Base-by-base conservation (phyloP, 2,888 invertebrate genomes). In the Platycheirus rosarum region DNA sequence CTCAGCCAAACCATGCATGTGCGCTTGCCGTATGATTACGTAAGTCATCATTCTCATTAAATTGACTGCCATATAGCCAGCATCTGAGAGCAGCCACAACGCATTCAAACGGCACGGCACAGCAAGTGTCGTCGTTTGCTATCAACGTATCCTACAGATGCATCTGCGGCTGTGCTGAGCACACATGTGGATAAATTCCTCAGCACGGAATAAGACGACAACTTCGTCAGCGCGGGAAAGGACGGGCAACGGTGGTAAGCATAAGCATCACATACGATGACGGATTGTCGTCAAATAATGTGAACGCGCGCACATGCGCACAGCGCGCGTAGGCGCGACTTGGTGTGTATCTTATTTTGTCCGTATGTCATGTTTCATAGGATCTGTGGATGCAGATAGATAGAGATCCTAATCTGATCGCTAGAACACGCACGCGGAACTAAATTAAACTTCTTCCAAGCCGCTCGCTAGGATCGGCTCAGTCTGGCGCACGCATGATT, bases 1-100 rank as follows among this genome's bases (percentile, higher is more conserved):
- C 26, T 37, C 18, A 42, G 16, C 29, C 46, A 8, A n/a, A 8
- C 4, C 13, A 23, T 14, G 11, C 40, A 11, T 40, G 57, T 13
- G n/a, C n/a, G 20, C 35, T 35, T 35, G 53, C 42, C 42, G 16
- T 65, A 55, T 29, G 68, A 55, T 82, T 82, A 68, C 82, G 77
- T 82, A 82, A 82, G 82, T 73, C 82, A 82, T 77, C 77, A 73
- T 82, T 82, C 82, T 82, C 82, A 82, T 82, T 82, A 82, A 73
- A 69, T 63, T 53, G 73, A 71, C 76, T 80, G 70, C 68, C 63
- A 46, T 60, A 40, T 48, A 46, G 57, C 48, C 57, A 49, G 70
- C 48, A 60, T 29, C 63, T 26, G 18, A 57, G 26, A 29, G 49
- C 60, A 35, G 16, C 35, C 32, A 32, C 9, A 35, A 37, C 35